phyloP scores from a whole-genome alignment of 1,140 invertebrate genomes.

The Apis cerana region DNA sequence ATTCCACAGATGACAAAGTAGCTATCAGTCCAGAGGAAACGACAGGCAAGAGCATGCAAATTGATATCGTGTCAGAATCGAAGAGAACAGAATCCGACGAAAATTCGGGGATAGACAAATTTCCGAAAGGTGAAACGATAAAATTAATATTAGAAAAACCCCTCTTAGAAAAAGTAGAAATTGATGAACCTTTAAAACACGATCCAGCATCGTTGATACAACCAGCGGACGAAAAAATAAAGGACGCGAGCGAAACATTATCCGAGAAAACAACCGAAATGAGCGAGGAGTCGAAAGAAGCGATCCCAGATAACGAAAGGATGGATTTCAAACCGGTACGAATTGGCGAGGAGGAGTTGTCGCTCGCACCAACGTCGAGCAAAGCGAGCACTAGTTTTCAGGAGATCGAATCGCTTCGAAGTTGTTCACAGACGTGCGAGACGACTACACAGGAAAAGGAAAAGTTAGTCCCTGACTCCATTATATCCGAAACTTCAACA shows the following conservation, averaged over 20 bases:
- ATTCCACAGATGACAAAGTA: background rate
- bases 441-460: background rate
- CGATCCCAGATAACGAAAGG: constrained; percentile 2
- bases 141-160: background rate
- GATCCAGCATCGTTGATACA: too few species aligned
- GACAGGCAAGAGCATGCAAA: background rate
- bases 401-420: background rate
- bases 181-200: background rate
- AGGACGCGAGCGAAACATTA: background rate
- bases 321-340: background rate
- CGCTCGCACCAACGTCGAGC: background rate
- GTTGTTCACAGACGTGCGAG: background rate
- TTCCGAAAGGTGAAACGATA: background rate
- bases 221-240: background rate
- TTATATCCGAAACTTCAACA: background rate
- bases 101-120: background rate
- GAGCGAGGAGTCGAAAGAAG: background rate
- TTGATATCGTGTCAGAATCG: background rate
- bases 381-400: constrained; percentile 4
- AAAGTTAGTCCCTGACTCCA: constrained; percentile 21
- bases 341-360: background rate
- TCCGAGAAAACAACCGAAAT: background rate
- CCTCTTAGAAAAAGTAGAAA: background rate
- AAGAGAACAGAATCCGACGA: background rate
- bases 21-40: background rate